Base-by-base conservation (phyloP, 2,888 invertebrate species). In the Ferrisia virgata region DNA sequence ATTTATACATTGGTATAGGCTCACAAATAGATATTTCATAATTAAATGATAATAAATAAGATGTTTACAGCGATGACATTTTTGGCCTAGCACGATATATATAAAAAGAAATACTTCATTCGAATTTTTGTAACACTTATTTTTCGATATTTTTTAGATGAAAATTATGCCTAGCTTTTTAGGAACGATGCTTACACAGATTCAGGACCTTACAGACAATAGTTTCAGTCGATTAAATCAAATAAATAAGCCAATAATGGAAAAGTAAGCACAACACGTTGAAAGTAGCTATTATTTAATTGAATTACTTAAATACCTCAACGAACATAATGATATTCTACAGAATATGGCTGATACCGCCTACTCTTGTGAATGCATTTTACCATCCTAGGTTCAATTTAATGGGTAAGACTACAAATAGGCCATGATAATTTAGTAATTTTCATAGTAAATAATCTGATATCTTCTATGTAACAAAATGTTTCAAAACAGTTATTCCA, bases 301-400 rank as follows among this genome's bases (percentile, higher is more conserved):
- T n/a, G 1, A n/a, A 9, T 69, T 22, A 11, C 13, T 82, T 78
- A 79, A 84, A 22, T 9, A 69, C 53, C 69, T n/a, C n/a, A n/a
- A n/a, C 4, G 36, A 36, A 28, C 18, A 36, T 36, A 6, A 8
- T 58, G 72, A 64, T 83, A 84, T 22, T 87, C 88, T 87, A 25
- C 88, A 91, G 93, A 87, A n/a, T n/a, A n/a, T 93, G 93, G 93
- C 91, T 92, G 85, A 91, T 92, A 1, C 91, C 92, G 0, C 93
- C 93, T 0, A 93, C 93, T 0, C 92, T 92, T 0, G 93, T 93
- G 0, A 93, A 94, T 87, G 93, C 93, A 0, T 93, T 93, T 88
- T 93, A 93, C 86, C 93, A 93, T 31, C 92, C 93, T 0, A 92
- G 92, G 22, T 89, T 93, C 47, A 94, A 94, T 88, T 93, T 93